These are phyloP conservation scores for Prolemur simus DNA, from an alignment of 2,113 vertebrate genomes.

Conservation along the genomic window DNA sequence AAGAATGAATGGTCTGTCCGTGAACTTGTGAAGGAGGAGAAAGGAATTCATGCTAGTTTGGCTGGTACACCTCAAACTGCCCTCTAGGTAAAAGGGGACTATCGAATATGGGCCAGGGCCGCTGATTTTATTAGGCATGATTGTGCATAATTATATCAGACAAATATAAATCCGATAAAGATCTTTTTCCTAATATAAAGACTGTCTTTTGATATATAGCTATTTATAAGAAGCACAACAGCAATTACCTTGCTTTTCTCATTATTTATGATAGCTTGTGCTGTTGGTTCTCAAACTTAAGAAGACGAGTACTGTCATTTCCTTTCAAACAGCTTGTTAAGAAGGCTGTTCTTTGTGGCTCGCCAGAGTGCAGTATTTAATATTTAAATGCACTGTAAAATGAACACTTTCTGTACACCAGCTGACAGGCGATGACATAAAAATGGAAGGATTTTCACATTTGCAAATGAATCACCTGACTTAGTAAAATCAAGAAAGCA, in stretches of 20 bases:
- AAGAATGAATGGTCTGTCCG: not conserved
- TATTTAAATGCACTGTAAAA: conserved; percentile 12
- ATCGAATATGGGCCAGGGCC: not conserved
- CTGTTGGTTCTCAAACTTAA: not conserved
- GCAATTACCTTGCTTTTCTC: not conserved
- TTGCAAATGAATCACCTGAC: not conserved
- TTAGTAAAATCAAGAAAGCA: conserved; percentile 29
- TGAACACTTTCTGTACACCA: not conserved
- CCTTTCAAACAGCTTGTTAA: not conserved
- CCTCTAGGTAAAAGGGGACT: not conserved
- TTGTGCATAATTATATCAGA: not conserved
- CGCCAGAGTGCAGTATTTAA: not conserved
- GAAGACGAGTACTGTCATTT: not conserved
- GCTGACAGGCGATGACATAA: not conserved
- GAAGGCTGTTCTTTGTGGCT: not conserved
- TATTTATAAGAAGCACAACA: not conserved
- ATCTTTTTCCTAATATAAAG: not conserved
- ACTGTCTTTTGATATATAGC: not conserved
- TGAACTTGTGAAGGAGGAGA: not conserved
- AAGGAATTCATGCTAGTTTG: not conserved
- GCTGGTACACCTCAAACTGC: not conserved
- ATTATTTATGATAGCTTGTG: not conserved
- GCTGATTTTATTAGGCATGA: not conserved
- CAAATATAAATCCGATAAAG: not conserved
- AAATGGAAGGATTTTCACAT: conserved; percentile 1